Evolutionary conservation across 2,888 invertebrate genomes (phyloP).

Genomic region (Furcula furcula): DNA sequence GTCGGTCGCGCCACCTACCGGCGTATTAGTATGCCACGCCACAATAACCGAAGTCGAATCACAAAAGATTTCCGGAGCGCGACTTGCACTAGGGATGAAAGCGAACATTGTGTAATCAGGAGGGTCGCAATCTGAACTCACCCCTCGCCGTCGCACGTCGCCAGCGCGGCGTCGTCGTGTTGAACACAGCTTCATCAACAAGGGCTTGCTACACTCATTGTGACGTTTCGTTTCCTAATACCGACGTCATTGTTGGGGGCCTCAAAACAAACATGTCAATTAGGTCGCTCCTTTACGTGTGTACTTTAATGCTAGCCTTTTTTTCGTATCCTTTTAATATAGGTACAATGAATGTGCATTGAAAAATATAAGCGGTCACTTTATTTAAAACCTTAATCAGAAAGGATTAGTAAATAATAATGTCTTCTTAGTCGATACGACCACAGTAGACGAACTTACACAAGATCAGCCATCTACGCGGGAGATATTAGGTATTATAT

Average conservation of each 20-base stretch:
- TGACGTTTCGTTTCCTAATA: conserved; percentile 61
- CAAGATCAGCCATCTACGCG: no score
- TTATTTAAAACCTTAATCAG: no score
- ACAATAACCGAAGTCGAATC: conserved; percentile 79
- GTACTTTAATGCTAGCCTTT: no score
- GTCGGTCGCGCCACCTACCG: conserved; percentile 59
- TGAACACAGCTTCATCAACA: conserved; percentile 79
- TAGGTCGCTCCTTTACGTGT: no score
- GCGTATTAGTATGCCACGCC: conserved; percentile 77
- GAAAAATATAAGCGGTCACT: no score
- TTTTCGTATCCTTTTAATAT: no score
- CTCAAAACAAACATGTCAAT: conserved; percentile 25
- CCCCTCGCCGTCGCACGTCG: conserved; percentile 41
- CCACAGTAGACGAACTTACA: no score
- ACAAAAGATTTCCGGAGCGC: conserved; percentile 81
- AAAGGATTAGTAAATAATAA: no score
- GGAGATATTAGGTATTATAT: no score
- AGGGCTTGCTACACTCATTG: conserved; percentile 73
- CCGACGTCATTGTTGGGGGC: conserved; percentile 30
- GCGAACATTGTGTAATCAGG: conserved; percentile 81
- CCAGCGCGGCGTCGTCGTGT: no score
- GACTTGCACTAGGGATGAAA: conserved; percentile 80
- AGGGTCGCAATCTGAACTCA: conserved; percentile 79
- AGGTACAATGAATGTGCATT: no score
- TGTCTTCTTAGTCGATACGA: no score